A percentile compares a stretch with the other conserved stretches of the same genome.
phyloP scores from a whole-genome alignment of 2,113 vertebrate species.

The Ceyx melanurus region DNA sequence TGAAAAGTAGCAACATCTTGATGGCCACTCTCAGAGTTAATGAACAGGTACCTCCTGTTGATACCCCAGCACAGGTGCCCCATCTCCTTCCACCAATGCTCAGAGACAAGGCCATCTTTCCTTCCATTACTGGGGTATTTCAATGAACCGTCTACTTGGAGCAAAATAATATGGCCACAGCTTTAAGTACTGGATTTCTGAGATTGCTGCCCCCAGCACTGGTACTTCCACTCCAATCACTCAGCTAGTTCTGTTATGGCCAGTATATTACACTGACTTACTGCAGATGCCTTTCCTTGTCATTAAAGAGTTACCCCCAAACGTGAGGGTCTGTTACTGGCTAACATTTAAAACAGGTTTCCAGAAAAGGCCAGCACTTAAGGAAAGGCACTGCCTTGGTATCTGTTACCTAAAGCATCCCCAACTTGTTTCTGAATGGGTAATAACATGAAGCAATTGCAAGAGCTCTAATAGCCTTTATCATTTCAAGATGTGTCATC shows the following conservation, averaged over 20 bases:
- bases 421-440: neutral
- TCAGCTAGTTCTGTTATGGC: neutral
- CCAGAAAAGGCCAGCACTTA: neutral
- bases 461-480: neutral
- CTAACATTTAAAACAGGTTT: neutral
- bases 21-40: conserved; percentile 20
- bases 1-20: conserved; percentile 23
- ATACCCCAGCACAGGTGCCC: neutral
- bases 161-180: neutral
- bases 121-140: neutral
- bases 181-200: neutral
- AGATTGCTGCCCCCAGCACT: neutral
- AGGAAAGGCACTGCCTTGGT: neutral
- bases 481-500: neutral
- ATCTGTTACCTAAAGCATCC: neutral
- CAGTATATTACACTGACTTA: neutral
- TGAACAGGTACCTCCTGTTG: neutral
- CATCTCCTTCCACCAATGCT: neutral
- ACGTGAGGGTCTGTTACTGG: neutral
- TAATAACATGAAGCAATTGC: neutral
- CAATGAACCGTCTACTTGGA: neutral
- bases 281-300: neutral
- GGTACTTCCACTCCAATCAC: neutral
- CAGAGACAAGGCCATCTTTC: neutral
- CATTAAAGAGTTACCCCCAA: conserved; percentile 39